Conservation (phyloP, 1,140 invertebrate genomes). For the Varroa destructor region DNA sequence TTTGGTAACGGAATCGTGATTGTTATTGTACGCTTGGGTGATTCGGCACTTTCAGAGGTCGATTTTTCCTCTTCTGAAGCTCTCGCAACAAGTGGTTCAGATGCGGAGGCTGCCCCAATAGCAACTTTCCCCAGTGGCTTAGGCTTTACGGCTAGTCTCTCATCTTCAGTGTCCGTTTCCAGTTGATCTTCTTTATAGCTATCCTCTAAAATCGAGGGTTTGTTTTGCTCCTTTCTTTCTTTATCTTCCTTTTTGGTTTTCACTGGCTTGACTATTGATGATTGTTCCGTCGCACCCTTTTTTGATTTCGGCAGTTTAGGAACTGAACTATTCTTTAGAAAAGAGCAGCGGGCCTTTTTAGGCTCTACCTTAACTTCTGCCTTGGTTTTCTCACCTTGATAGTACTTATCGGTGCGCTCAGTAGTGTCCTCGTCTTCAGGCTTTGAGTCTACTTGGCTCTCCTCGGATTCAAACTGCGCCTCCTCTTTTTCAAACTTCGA, state of each 20-base stretch:
- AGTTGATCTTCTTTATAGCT: too few species aligned
- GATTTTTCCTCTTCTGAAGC: slow-evolving; percentile 3
- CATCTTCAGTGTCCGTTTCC: background rate
- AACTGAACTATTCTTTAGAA: background rate
- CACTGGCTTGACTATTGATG: background rate
- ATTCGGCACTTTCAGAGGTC: background rate
- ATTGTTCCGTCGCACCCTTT: too few species aligned
- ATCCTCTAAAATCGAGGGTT: too few species aligned
- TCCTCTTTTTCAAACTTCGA: background rate
- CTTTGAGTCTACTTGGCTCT: background rate
- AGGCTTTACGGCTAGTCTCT: background rate
- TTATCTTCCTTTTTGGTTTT: background rate
- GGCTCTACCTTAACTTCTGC: background rate
- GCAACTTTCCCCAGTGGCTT: background rate
- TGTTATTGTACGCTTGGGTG: background rate
- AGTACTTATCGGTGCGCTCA: background rate
- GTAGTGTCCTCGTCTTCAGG: background rate
- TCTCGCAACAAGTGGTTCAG: too few species aligned
- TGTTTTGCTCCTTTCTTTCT: too few species aligned
- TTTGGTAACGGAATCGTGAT: slow-evolving; percentile 40
- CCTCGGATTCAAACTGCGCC: background rate
- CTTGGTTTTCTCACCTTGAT: background rate
- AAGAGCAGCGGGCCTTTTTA: background rate
- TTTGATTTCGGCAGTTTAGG: too few species aligned
- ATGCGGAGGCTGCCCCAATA: too few species aligned